These are phyloP conservation scores for Onychorhynchus coronatus DNA, from an alignment of 2,113 vertebrate genomes.

Conservation along the genomic window DNA sequence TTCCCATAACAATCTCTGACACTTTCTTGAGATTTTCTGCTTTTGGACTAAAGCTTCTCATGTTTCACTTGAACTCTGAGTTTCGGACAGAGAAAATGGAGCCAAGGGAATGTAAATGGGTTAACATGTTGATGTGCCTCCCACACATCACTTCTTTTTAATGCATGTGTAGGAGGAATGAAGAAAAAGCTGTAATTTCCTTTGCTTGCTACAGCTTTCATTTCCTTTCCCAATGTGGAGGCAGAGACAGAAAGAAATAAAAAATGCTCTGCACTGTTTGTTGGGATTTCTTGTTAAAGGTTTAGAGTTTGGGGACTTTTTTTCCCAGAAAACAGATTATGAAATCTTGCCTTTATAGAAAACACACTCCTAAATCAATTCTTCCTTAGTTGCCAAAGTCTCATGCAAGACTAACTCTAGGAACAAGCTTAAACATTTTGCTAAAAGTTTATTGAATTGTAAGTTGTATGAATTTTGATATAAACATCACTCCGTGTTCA, in stretches of 20 bases:
- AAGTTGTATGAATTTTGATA: not conserved
- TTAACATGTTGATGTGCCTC: conserved; percentile 15
- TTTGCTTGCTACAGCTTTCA: not conserved
- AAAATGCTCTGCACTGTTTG: fast-evolving
- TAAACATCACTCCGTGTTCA: not conserved
- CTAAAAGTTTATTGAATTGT: not conserved
- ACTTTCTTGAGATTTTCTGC: not conserved
- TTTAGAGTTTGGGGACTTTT: not conserved
- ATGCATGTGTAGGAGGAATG: conserved; percentile 24
- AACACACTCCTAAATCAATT: not conserved
- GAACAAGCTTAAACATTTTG: not conserved
- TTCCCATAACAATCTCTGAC: not conserved
- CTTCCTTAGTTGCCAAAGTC: not conserved
- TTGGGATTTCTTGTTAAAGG: not conserved
- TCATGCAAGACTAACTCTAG: not conserved
- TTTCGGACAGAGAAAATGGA: conserved; percentile 6
- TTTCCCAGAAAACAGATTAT: not conserved
- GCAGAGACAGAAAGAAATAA: not conserved
- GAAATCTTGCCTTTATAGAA: not conserved
- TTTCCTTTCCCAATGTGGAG: not conserved
- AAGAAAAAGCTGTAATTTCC: not conserved
- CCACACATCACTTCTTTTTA: not conserved
- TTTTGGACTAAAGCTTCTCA: not conserved
- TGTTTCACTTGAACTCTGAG: conserved; percentile 27
- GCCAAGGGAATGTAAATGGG: not conserved